phyloP scores from a whole-genome alignment of 2,797 vertebrate species.

The Astyanax mexicanus region DNA sequence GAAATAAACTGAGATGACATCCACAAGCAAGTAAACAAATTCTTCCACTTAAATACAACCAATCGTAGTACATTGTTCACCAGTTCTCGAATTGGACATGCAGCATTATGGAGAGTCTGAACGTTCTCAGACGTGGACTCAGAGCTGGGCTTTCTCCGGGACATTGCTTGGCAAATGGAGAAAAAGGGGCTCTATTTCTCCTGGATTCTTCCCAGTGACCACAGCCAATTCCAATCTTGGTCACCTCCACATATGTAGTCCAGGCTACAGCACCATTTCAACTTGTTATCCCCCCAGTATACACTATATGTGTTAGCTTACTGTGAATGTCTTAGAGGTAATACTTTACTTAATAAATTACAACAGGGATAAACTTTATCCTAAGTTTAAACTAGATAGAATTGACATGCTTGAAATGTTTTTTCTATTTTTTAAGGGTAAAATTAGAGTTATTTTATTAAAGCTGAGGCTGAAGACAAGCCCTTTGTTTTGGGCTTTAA shows the following conservation, averaged over 20 bases:
- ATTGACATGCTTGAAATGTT: background rate
- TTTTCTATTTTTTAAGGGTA: background rate
- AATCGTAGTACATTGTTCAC: background rate
- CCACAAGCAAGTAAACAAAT: background rate
- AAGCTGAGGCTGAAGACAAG: background rate
- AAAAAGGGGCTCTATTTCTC: constrained; percentile 27
- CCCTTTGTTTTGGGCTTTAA: too few relatives aligned
- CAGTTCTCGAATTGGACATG: background rate
- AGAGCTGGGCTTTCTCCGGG: background rate
- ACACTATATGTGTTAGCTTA: background rate
- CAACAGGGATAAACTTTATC: too few relatives aligned
- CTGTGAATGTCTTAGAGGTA: background rate
- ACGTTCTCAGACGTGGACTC: constrained; percentile 4
- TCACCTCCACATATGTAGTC: constrained; percentile 10
- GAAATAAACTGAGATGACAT: background rate
- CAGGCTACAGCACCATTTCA: background rate
- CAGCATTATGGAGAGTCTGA: background rate
- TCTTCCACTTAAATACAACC: background rate
- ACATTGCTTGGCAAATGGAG: constrained; percentile 9
- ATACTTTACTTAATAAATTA: background rate
- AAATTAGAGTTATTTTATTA: background rate
- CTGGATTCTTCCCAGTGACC: constrained; percentile 18
- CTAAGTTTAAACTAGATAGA: too few relatives aligned
- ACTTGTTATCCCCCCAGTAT: background rate
- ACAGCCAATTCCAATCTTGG: constrained; percentile 6